phyloP scores from a whole-genome alignment of 2,113 vertebrate species.

The Hydrochoerus hydrochaeris region DNA sequence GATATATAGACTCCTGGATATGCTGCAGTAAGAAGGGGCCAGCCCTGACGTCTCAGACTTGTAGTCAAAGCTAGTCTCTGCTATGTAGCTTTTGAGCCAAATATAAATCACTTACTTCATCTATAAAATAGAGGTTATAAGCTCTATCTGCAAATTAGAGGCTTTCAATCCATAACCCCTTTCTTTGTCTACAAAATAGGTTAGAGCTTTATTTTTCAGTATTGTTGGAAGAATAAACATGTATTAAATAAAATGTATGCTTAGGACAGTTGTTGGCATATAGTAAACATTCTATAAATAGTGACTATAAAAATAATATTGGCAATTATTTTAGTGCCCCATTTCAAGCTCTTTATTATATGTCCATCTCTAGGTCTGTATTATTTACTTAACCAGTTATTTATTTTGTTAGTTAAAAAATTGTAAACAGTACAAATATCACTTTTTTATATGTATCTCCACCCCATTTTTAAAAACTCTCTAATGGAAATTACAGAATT shows the following conservation, averaged over 20 bases:
- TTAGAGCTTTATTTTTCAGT: background rate
- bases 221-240: conserved; percentile 12
- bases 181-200: background rate
- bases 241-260: conserved; percentile 41
- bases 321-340: conserved; percentile 35
- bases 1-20: background rate
- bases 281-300: conserved; percentile 41
- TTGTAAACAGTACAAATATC: background rate
- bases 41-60: background rate
- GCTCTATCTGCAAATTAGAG: background rate
- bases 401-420: conserved; percentile 46
- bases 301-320: conserved; percentile 54
- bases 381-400: conserved; percentile 26
- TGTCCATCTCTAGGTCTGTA: background rate
- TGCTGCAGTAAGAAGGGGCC: background rate
- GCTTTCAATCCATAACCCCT: background rate
- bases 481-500: conserved; percentile 38
- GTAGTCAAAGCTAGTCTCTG: background rate
- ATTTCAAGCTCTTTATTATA: background rate
- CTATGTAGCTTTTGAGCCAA: background rate
- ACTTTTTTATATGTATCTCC: background rate
- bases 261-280: background rate
- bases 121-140: conserved; percentile 19
- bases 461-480: conserved; percentile 27
- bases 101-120: background rate